phyloP scores from a whole-genome alignment of 2,888 invertebrate genomes.

The Dromius quadrimaculatus region DNA sequence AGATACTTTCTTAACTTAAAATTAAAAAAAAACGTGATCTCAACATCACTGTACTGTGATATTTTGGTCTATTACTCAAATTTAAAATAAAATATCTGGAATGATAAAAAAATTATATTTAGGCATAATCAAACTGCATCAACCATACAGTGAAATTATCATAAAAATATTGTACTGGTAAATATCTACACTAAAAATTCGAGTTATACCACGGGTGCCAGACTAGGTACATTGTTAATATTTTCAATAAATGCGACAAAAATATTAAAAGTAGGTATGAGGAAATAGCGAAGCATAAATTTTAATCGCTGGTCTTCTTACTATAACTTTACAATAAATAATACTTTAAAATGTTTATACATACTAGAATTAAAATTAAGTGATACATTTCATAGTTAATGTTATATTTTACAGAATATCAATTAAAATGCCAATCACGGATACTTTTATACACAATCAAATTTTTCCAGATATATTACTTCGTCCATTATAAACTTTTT shows the following conservation, averaged over 20 bases:
- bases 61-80: no score
- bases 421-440: no score
- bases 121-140: slow-evolving; percentile 42
- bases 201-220: slow-evolving; percentile 37
- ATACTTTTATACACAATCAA: no score
- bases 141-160: slow-evolving; percentile 44
- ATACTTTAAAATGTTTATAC: slow-evolving; percentile 47
- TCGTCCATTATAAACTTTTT: no score
- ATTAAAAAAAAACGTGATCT: no score
- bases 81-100: slow-evolving; percentile 33
- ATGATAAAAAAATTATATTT: slow-evolving; percentile 48
- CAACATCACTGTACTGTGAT: no score
- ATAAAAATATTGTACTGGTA: slow-evolving; percentile 46
- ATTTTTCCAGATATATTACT: no score
- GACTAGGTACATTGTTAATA: slow-evolving; percentile 31
- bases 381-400: slow-evolving; percentile 38
- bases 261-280: slow-evolving; percentile 21
- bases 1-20: no score
- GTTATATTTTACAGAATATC: slow-evolving; percentile 23
- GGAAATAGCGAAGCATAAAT: slow-evolving; percentile 15
- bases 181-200: slow-evolving; percentile 45
- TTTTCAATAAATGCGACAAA: slow-evolving; percentile 26
- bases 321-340: slow-evolving; percentile 44
- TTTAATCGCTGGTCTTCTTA: slow-evolving; percentile 34
- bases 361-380: slow-evolving; percentile 45